Conservation (phyloP, 2,888 invertebrate genomes). For the Stenoptilia bipunctidactyla region DNA sequence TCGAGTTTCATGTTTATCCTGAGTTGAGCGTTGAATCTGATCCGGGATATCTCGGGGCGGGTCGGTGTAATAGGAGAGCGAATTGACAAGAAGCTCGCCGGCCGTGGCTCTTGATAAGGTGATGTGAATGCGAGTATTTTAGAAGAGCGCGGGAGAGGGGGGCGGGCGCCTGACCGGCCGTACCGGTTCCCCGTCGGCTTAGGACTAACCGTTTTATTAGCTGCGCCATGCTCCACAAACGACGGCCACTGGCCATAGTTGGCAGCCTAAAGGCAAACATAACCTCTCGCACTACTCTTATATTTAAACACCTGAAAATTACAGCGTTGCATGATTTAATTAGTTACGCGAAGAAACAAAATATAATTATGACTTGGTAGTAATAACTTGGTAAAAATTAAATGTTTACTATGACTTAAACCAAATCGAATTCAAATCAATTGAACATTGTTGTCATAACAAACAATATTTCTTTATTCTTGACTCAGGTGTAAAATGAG, state of each 20-base stretch:
- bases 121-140: conserved; percentile 61
- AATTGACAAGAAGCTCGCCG: conserved; percentile 49
- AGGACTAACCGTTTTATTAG: conserved; percentile 68
- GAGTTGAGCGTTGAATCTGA: conserved; percentile 41
- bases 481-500: too few species aligned
- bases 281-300: conserved; percentile 18
- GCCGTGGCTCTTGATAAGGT: conserved; percentile 52
- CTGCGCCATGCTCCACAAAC: conserved; percentile 62
- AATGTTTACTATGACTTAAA: too few species aligned
- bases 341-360: too few species aligned
- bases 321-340: background rate
- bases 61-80: conserved; percentile 51
- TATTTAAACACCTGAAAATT: background rate
- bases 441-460: too few species aligned
- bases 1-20: conserved; percentile 44
- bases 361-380: too few species aligned
- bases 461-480: too few species aligned
- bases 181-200: conserved; percentile 61
- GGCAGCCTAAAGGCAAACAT: conserved; percentile 27
- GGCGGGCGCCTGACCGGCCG: conserved; percentile 42
- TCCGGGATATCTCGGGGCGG: conserved; percentile 31
- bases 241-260: conserved; percentile 38
- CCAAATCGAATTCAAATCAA: too few species aligned
- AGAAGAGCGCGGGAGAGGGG: conserved; percentile 42
- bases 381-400: too few species aligned